Evolutionary conservation across 2,888 invertebrate species (phyloP).

Genomic region (Apamea monoglypha): DNA sequence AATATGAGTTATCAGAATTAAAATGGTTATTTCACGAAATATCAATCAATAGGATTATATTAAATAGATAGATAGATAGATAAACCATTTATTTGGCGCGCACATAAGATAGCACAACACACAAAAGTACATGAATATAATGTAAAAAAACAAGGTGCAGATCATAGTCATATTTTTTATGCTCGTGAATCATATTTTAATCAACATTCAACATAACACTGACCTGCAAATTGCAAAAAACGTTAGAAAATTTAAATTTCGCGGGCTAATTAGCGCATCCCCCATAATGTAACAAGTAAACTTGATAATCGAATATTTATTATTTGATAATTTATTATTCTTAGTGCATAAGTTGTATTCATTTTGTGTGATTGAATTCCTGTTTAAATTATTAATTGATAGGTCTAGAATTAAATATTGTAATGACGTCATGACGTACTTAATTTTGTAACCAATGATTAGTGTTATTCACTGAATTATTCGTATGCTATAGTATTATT

Average conservation of each 20-base stretch:
- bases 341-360: conserved; percentile 63
- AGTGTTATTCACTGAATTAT: conserved; percentile 35
- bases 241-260: neutral
- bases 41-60: neutral
- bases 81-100: no score
- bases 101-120: no score
- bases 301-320: conserved; percentile 34
- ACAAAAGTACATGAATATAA: no score
- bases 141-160: no score
- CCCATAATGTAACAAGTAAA: conserved; percentile 20
- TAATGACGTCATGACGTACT: conserved; percentile 30
- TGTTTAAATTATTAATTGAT: conserved; percentile 39
- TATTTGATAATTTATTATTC: conserved; percentile 34
- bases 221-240: neutral
- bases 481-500: conserved; percentile 4
- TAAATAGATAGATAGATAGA: no score
- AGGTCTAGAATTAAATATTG: conserved; percentile 40
- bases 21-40: neutral
- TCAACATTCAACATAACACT: no score
- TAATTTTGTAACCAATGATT: conserved; percentile 57
- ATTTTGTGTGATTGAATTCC: conserved; percentile 49
- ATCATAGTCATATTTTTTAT: neutral
- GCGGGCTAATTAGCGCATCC: neutral
- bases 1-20: neutral
- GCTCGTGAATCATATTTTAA: no score